These are phyloP conservation scores for Philopotamus ludificatus DNA, from an alignment of 1,140 invertebrate species.

Conservation along the genomic window DNA sequence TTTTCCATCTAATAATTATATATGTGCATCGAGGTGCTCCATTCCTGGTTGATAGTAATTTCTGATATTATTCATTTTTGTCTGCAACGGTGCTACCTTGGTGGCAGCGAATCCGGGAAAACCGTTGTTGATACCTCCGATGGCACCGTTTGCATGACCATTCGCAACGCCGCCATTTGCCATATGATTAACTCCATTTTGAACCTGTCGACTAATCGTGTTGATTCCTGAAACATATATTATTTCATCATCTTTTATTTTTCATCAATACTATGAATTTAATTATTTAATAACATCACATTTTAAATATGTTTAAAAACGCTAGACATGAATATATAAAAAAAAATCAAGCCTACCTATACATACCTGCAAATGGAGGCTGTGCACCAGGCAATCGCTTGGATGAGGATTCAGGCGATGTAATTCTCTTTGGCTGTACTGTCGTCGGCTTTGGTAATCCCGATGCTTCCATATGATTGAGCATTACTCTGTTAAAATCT, in stretches of 20 bases:
- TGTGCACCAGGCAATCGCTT: background rate
- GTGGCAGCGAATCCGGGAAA: slow-evolving; percentile 17
- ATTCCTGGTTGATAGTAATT: slow-evolving; percentile 26
- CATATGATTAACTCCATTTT: slow-evolving; percentile 38
- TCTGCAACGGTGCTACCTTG: slow-evolving; percentile 31
- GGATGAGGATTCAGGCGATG: too few species aligned
- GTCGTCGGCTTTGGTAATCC: slow-evolving; percentile 47
- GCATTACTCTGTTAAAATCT: slow-evolving; percentile 69
- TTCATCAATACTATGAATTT: background rate
- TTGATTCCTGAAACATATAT: slow-evolving; percentile 30
- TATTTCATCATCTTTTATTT: too few species aligned
- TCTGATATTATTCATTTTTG: slow-evolving; percentile 4
- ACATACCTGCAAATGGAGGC: slow-evolving; percentile 31
- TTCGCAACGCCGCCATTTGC: slow-evolving; percentile 33
- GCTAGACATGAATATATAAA: background rate
- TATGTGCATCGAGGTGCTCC: slow-evolving; percentile 36
- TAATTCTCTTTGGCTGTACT: slow-evolving; percentile 4
- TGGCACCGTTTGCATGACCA: slow-evolving; percentile 32
- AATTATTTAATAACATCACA: background rate
- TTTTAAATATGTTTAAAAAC: background rate
- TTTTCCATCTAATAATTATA: slow-evolving; percentile 17
- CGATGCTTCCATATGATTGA: slow-evolving; percentile 62
- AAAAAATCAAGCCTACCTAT: slow-evolving; percentile 14
- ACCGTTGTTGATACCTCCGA: slow-evolving; percentile 28
- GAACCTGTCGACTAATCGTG: slow-evolving; percentile 40